Conservation (phyloP, 2,113 vertebrate species). For the Sula dactylatra region DNA sequence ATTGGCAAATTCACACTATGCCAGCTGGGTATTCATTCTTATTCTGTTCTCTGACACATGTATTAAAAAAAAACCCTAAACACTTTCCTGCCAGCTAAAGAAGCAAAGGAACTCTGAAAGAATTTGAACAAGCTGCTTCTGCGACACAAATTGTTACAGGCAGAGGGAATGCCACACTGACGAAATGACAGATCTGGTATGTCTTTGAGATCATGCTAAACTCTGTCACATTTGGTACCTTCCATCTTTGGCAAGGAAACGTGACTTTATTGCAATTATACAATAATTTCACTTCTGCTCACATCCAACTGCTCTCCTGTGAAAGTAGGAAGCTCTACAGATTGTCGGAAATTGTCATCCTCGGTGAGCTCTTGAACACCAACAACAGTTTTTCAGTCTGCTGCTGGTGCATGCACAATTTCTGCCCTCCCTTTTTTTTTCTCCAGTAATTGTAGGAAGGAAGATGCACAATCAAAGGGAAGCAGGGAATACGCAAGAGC, state of each 20-base stretch:
- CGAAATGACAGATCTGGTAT: not conserved
- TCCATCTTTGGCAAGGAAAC: not conserved
- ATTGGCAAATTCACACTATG: conserved; percentile 45
- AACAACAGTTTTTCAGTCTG: not conserved
- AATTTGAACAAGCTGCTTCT: conserved; percentile 9
- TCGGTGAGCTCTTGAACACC: not conserved
- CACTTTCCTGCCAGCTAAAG: not conserved
- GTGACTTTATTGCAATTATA: not conserved
- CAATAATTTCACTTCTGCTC: not conserved
- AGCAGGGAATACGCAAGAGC: not conserved
- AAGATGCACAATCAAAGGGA: not conserved
- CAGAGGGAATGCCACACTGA: not conserved
- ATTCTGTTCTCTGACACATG: conserved; percentile 19
- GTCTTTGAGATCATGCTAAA: conserved; percentile 13
- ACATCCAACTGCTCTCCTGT: conserved; percentile 2
- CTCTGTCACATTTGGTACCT: not conserved
- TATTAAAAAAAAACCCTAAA: not conserved
- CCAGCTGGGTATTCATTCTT: conserved; percentile 52
- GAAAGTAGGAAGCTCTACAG: not conserved
- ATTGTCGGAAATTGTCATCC: not conserved
- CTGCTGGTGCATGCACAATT: not conserved
- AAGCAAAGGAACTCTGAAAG: not conserved
- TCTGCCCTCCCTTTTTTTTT: not conserved
- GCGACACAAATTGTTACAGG: not conserved
- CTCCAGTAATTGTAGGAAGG: not conserved